Conservation (phyloP, 2,888 invertebrate genomes). For the Octonoba sinensis region DNA sequence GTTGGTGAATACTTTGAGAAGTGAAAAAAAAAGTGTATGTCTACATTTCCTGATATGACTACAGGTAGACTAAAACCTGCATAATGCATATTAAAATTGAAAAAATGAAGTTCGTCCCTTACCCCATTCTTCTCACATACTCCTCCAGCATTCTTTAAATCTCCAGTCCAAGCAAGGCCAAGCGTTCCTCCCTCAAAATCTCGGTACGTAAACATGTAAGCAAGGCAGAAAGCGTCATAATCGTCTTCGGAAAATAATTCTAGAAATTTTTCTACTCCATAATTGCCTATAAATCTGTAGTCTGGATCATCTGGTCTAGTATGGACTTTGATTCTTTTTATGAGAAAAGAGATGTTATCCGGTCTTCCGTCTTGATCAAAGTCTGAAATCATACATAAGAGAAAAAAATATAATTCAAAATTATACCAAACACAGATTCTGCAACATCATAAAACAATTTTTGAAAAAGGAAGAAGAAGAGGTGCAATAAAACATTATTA, state of each 20-base stretch:
- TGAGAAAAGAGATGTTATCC: slow-evolving; percentile 95
- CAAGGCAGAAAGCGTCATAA: slow-evolving; percentile 97
- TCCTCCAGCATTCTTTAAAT: slow-evolving; percentile 95
- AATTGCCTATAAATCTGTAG: slow-evolving; percentile 92
- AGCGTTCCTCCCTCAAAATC: slow-evolving; percentile 96
- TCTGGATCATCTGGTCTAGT: slow-evolving; percentile 85
- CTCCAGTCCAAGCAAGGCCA: slow-evolving; percentile 98
- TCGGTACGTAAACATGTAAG: slow-evolving; percentile 98
- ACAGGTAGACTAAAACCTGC: no score
- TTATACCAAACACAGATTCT: no score
- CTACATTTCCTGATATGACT: no score
- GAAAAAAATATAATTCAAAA: no score
- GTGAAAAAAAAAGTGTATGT: no score
- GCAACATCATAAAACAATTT: no score
- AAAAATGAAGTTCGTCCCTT: slow-evolving; percentile 71
- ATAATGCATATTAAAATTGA: background rate
- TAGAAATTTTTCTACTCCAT: slow-evolving; percentile 97
- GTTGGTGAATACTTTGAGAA: no score
- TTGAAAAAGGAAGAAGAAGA: no score
- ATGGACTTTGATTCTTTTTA: slow-evolving; percentile 94
- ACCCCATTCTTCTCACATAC: slow-evolving; percentile 98
- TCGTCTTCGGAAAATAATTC: slow-evolving; percentile 98
- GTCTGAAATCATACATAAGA: slow-evolving; percentile 75
- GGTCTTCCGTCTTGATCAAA: slow-evolving; percentile 92
- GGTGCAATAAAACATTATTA: no score